These are phyloP conservation scores for Temnopleurus reevesii DNA, from an alignment of 53 echinoderm and acorn worm species.

Conservation along the genomic window DNA sequence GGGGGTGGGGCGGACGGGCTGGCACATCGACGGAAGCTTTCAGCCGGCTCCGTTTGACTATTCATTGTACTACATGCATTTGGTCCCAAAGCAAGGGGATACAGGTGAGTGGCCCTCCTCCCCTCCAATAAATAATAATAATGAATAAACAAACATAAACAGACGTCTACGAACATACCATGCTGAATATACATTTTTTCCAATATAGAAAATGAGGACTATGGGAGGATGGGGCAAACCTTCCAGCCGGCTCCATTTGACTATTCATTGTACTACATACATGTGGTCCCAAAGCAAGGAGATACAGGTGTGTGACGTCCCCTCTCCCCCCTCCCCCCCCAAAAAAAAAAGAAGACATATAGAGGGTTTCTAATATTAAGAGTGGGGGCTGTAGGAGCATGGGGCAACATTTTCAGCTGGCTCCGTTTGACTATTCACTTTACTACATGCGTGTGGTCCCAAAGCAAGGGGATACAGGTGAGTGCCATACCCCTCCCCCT, in stretches of 20 bases:
- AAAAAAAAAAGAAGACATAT: constrained; percentile 2
- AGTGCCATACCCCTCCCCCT: too few relatives aligned
- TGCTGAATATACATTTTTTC: constrained; percentile 62
- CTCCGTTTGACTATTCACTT: constrained; percentile 57
- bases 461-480: constrained; percentile 59
- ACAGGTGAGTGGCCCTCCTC: constrained; percentile 34
- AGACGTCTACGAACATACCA: constrained; percentile 69
- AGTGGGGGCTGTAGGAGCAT: constrained; percentile 63
- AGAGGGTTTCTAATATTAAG: constrained; percentile 54
- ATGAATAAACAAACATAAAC: too few relatives aligned
- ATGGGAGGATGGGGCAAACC: constrained; percentile 61
- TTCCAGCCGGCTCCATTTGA: constrained; percentile 58
- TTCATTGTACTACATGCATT: constrained; percentile 66
- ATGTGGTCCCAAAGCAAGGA: constrained; percentile 44
- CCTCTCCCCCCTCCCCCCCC: background rate
- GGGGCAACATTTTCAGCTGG: constrained; percentile 56
- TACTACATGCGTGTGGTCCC: constrained; percentile 65
- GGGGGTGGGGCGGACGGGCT: constrained; percentile 65
- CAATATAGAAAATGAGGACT: constrained; percentile 57
- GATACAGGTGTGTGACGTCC: constrained; percentile 61
- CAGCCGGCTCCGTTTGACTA: constrained; percentile 52
- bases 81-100: constrained; percentile 48
- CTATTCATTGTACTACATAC: constrained; percentile 66
- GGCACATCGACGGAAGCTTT: constrained; percentile 70
- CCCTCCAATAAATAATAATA: too few relatives aligned